phyloP scores from a whole-genome alignment of 2,113 vertebrate species.

The Monopterus albus region DNA sequence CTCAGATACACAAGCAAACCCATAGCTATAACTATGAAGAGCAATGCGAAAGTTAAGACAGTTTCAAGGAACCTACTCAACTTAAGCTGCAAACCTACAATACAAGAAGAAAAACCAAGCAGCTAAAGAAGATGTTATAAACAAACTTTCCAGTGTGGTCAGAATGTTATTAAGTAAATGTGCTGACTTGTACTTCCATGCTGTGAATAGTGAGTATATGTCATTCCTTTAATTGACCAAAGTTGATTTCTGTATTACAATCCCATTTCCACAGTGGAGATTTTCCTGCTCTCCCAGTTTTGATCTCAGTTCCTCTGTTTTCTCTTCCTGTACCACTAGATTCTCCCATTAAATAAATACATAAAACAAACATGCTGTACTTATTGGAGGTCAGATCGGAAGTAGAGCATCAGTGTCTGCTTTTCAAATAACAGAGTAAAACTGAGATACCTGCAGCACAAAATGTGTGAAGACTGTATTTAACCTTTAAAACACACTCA shows the following conservation, averaged over 20 bases:
- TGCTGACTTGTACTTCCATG: constrained; percentile 53
- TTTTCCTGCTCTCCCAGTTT: not conserved
- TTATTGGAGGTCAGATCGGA: constrained; percentile 13
- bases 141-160: constrained; percentile 12
- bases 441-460: constrained; percentile 39
- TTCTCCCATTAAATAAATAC: constrained; percentile 19
- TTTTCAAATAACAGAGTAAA: constrained; percentile 75
- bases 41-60: not conserved
- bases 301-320: not conserved
- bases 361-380: not conserved
- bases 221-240: constrained; percentile 12
- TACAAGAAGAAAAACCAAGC: constrained; percentile 16
- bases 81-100: constrained; percentile 11
- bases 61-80: constrained; percentile 12
- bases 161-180: constrained; percentile 30
- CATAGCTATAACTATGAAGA: constrained; percentile 11
- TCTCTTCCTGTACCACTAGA: constrained; percentile 43
- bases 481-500: not conserved
- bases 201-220: constrained; percentile 44
- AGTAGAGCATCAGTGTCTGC: constrained; percentile 58
- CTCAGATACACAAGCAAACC: constrained; percentile 12
- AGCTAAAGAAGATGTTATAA: constrained; percentile 16
- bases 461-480: constrained; percentile 19
- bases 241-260: constrained; percentile 25
- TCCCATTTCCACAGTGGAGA: not conserved